Percentiles rank a stretch among this genome's conserved stretches.
These are phyloP conservation scores for Meiosimyza platycephala DNA, from an alignment of 2,888 invertebrate genomes.

Conservation along the genomic window DNA sequence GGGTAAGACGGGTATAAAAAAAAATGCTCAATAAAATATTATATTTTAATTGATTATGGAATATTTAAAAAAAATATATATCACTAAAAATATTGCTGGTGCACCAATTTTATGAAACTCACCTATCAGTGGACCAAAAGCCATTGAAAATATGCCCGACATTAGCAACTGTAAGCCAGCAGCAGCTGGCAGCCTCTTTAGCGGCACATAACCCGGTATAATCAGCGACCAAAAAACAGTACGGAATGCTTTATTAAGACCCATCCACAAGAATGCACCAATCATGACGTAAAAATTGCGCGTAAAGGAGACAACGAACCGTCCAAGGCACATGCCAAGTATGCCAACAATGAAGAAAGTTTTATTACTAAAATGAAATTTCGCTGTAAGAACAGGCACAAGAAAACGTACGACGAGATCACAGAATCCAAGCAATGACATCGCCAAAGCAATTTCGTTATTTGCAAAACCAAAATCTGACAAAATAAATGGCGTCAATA, in stretches of 20 bases:
- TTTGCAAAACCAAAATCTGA: slow-evolving; percentile 72
- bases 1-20: no score
- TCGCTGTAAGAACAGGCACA: slow-evolving; percentile 75
- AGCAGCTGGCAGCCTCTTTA: slow-evolving; percentile 77
- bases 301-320: slow-evolving; percentile 70
- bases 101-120: slow-evolving; percentile 50
- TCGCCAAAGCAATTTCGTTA: slow-evolving; percentile 73
- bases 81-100: not conserved
- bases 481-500: slow-evolving; percentile 78
- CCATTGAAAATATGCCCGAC: slow-evolving; percentile 74
- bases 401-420: slow-evolving; percentile 76
- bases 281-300: slow-evolving; percentile 71
- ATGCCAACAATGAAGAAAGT: slow-evolving; percentile 78
- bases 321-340: slow-evolving; percentile 74
- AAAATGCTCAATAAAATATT: no score
- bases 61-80: no score
- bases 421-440: slow-evolving; percentile 76
- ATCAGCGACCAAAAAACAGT: slow-evolving; percentile 81
- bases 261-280: slow-evolving; percentile 74
- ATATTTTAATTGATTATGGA: no score
- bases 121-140: slow-evolving; percentile 77
- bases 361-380: slow-evolving; percentile 76
- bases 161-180: slow-evolving; percentile 77
- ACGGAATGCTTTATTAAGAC: slow-evolving; percentile 77
- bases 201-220: slow-evolving; percentile 77